Percentiles rank a stretch among this genome's conserved stretches.
phyloP scores from a whole-genome alignment of 2,888 invertebrate species.

The Dendrolimus houi region DNA sequence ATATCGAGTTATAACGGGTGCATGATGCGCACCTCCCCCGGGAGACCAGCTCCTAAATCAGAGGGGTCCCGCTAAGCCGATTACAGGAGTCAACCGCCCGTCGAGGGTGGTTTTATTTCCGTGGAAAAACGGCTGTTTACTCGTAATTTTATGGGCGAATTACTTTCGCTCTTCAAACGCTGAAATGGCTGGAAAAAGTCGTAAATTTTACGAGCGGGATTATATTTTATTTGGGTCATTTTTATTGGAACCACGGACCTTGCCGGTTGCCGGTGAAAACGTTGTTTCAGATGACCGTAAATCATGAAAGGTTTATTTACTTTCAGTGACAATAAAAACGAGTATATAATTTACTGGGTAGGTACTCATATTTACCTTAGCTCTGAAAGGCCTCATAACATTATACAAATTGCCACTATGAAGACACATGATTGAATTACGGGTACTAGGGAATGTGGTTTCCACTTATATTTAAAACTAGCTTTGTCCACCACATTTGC shows the following conservation, averaged over 20 bases:
- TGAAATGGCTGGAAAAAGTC: conserved; percentile 59
- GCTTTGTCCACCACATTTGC: too few species aligned
- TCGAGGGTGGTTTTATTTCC: conserved; percentile 60
- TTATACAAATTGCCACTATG: too few species aligned
- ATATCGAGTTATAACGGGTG: conserved; percentile 65
- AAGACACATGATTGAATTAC: too few species aligned
- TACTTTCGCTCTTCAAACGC: conserved; percentile 68
- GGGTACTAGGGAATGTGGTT: too few species aligned
- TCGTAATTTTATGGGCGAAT: conserved; percentile 70
- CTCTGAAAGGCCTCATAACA: too few species aligned
- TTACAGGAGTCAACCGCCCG: conserved; percentile 67
- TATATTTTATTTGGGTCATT: conserved; percentile 61
- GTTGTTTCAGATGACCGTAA: conserved; percentile 14
- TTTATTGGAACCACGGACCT: conserved; percentile 33
- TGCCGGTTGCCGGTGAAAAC: conserved; percentile 14
- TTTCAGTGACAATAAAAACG: background rate
- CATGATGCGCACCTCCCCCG: conserved; percentile 48
- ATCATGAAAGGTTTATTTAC: conserved; percentile 12
- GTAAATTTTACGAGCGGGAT: conserved; percentile 61
- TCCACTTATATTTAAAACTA: too few species aligned
- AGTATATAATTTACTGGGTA: background rate
- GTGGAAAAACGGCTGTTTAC: conserved; percentile 72
- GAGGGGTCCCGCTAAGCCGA: conserved; percentile 64
- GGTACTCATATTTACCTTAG: too few species aligned
- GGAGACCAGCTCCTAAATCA: conserved; percentile 36